A percentile compares a stretch with the other conserved stretches of the same genome.
phyloP scores from a whole-genome alignment of 2,888 invertebrate genomes.

The Omphaloscelis lunosa region DNA sequence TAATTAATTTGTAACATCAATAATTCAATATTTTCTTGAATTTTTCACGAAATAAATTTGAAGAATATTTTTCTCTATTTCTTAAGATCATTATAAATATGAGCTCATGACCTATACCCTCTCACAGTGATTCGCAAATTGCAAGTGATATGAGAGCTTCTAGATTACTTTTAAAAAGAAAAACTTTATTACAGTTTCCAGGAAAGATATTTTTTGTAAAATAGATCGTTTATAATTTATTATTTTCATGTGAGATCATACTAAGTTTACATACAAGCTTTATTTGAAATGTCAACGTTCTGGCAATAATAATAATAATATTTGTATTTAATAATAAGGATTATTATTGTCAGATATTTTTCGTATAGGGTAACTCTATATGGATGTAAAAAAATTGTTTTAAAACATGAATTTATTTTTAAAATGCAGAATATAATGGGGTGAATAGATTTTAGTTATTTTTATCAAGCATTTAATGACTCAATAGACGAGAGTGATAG shows the following conservation, averaged over 20 bases:
- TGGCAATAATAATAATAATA: slow-evolving; percentile 57
- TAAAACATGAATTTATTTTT: slow-evolving; percentile 26
- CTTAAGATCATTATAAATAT: slow-evolving; percentile 17
- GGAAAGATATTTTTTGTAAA: slow-evolving; percentile 59
- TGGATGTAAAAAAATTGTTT: slow-evolving; percentile 32
- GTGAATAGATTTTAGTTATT: not conserved
- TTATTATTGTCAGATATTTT: slow-evolving; percentile 56
- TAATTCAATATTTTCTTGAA: not conserved
- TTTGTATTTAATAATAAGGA: slow-evolving; percentile 28
- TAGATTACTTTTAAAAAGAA: slow-evolving; percentile 59
- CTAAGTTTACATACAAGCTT: slow-evolving; percentile 57
- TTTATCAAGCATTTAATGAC: not conserved
- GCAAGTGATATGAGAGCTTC: slow-evolving; percentile 70
- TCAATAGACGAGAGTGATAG: not conserved
- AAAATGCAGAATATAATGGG: not conserved
- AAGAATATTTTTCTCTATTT: not conserved
- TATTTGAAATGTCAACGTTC: slow-evolving; percentile 32
- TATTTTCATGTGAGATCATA: slow-evolving; percentile 65
- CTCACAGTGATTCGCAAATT: slow-evolving; percentile 62
- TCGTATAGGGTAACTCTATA: slow-evolving; percentile 42
- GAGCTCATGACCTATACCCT: slow-evolving; percentile 49
- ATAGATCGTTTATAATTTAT: slow-evolving; percentile 45
- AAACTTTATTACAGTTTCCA: slow-evolving; percentile 49
- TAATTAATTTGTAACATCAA: not conserved
- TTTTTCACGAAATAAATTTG: not conserved